Evolutionary conservation across 2,888 invertebrate species (phyloP).

Genomic region (Julus scandinavius): DNA sequence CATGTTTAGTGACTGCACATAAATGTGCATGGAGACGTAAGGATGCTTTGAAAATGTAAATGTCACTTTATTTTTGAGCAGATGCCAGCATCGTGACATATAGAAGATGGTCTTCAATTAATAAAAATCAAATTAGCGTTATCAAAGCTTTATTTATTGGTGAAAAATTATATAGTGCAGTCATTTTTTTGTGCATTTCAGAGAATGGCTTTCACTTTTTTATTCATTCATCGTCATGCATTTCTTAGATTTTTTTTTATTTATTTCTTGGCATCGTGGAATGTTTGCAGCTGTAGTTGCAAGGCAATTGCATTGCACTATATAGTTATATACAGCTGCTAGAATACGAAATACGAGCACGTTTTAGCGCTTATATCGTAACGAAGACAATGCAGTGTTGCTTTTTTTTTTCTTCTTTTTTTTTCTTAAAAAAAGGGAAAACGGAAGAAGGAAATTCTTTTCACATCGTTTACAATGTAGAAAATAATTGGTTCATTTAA

Average conservation of each 20-base stretch:
- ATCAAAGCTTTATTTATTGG: constrained; percentile 9
- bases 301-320: constrained; percentile 21
- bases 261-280: not conserved
- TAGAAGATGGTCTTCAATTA: constrained; percentile 25
- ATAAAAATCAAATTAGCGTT: constrained; percentile 17
- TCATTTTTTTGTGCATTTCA: constrained; percentile 1
- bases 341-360: not conserved
- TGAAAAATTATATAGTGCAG: not conserved
- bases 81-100: constrained; percentile 25
- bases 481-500: constrained; percentile 26
- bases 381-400: constrained; percentile 33
- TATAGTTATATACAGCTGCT: not conserved
- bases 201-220: constrained; percentile 23
- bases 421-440: constrained; percentile 6
- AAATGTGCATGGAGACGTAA: not conserved
- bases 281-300: not conserved
- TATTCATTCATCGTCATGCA: not conserved
- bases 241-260: not conserved
- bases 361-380: constrained; percentile 25
- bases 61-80: not conserved
- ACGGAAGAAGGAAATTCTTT: constrained; percentile 18
- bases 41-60: constrained; percentile 27
- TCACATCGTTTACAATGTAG: constrained; percentile 33
- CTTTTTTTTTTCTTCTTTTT: not conserved
- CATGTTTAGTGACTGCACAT: not conserved